Conservation (phyloP, 2,888 invertebrate species). For the Serripes groenlandicus region DNA sequence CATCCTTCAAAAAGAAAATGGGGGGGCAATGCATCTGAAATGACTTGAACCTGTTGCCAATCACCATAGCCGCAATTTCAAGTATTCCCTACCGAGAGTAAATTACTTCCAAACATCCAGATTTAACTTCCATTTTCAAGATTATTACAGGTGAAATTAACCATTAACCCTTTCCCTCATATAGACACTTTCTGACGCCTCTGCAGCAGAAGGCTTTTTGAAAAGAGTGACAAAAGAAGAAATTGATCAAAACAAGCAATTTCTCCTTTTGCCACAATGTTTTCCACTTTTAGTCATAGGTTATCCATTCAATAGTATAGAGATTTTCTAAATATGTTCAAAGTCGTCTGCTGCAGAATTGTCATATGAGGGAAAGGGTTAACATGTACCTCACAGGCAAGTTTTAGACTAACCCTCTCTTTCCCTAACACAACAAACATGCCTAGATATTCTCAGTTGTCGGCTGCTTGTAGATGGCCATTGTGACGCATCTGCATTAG, state of each 20-base stretch:
- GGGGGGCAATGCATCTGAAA: neutral
- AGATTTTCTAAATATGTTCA: no score
- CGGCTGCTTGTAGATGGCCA: no score
- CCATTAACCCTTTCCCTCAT: no score
- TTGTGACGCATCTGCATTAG: no score
- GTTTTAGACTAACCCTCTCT: no score
- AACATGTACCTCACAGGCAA: no score
- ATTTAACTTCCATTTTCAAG: conserved; percentile 3
- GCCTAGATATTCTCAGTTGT: no score
- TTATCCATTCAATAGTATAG: no score
- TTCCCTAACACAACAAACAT: no score
- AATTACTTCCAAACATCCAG: conserved; percentile 12
- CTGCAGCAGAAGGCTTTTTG: neutral
- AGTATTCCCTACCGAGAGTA: neutral
- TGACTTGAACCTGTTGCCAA: conserved; percentile 5
- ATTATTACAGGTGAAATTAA: conserved; percentile 22
- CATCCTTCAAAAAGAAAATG: neutral
- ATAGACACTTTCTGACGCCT: neutral
- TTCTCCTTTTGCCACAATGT: neutral
- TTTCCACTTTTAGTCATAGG: no score
- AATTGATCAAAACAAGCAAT: neutral
- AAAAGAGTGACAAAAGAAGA: neutral
- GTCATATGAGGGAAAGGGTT: no score
- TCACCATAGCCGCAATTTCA: neutral
- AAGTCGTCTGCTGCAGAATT: no score